Evolutionary conservation across 2,888 invertebrate genomes (phyloP).

Genomic region (Baronia brevicornis): DNA sequence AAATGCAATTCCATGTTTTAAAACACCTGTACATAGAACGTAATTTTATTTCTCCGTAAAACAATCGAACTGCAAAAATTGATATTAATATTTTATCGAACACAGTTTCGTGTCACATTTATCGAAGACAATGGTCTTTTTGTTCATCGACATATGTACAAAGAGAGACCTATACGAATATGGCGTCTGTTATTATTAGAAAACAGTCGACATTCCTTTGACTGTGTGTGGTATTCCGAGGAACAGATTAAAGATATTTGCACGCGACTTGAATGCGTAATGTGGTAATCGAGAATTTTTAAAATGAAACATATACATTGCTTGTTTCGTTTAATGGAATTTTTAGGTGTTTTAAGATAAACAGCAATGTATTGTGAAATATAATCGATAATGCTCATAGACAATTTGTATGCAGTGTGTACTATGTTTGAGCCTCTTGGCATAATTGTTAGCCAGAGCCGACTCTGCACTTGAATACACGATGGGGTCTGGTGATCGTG

Average conservation of each 20-base stretch:
- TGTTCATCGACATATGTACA: constrained; percentile 2
- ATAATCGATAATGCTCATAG: constrained; percentile 11
- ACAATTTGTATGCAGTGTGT: constrained; percentile 11
- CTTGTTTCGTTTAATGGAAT: constrained; percentile 6
- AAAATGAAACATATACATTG: constrained; percentile 18
- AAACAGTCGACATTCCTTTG: constrained; percentile 8
- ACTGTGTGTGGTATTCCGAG: constrained; percentile 5
- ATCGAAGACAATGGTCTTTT: not conserved
- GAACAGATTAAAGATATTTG: constrained; percentile 7
- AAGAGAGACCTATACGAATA: not conserved
- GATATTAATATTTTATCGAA: too few species aligned
- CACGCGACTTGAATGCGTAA: constrained; percentile 14
- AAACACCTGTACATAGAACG: not conserved
- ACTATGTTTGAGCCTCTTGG: constrained; percentile 13
- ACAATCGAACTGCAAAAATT: constrained; percentile 9
- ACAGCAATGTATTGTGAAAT: constrained; percentile 11
- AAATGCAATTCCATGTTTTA: not conserved
- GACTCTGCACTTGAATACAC: constrained; percentile 10
- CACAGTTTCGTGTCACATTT: constrained; percentile 11
- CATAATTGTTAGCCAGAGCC: constrained; percentile 18
- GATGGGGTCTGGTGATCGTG: constrained; percentile 2
- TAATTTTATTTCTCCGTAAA: constrained; percentile 3
- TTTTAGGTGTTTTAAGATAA: constrained; percentile 1
- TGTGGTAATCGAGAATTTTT: constrained; percentile 16
- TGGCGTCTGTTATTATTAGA: not conserved